Conservation (phyloP, 1,140 invertebrate species). For the Gerris buenoi region DNA sequence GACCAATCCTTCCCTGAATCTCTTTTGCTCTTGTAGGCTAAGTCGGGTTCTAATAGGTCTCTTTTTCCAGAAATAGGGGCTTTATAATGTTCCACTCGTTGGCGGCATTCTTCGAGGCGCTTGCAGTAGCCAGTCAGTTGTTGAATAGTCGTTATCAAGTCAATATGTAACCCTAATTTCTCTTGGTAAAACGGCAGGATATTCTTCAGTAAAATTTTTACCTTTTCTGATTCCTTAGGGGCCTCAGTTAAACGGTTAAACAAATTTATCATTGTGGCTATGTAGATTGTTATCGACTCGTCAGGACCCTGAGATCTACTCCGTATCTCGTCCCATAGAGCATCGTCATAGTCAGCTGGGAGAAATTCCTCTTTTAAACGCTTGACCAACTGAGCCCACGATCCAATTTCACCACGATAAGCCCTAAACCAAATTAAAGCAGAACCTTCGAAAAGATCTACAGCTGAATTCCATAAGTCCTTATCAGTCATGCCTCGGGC, state of each 20-base stretch:
- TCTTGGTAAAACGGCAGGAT: constrained; percentile 23
- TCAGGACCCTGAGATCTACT: constrained; percentile 21
- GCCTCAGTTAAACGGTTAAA: constrained; percentile 22
- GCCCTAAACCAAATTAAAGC: constrained; percentile 5
- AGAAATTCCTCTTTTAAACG: constrained; percentile 2
- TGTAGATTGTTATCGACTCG: constrained; percentile 22
- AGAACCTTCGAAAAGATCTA: constrained; percentile 2
- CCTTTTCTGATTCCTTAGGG: constrained; percentile 19
- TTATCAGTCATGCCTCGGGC: background rate
- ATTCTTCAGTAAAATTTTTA: constrained; percentile 24
- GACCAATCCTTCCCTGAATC: background rate
- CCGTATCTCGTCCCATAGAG: constrained; percentile 24
- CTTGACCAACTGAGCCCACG: background rate
- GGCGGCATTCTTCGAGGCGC: background rate
- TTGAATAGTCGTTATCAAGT: background rate
- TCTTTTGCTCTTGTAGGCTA: background rate
- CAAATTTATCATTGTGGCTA: constrained; percentile 25
- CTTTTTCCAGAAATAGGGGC: background rate
- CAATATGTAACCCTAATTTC: background rate
- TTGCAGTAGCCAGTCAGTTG: background rate
- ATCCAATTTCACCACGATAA: background rate
- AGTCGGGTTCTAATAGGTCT: constrained; percentile 5
- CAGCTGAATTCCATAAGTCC: constrained; percentile 2
- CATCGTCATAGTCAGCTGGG: constrained; percentile 20
- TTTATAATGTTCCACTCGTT: background rate